A percentile compares a stretch with the other conserved stretches of the same genome.
Evolutionary conservation across 2,888 invertebrate species (phyloP).

Genomic region (Hydrotaea diabolus): DNA sequence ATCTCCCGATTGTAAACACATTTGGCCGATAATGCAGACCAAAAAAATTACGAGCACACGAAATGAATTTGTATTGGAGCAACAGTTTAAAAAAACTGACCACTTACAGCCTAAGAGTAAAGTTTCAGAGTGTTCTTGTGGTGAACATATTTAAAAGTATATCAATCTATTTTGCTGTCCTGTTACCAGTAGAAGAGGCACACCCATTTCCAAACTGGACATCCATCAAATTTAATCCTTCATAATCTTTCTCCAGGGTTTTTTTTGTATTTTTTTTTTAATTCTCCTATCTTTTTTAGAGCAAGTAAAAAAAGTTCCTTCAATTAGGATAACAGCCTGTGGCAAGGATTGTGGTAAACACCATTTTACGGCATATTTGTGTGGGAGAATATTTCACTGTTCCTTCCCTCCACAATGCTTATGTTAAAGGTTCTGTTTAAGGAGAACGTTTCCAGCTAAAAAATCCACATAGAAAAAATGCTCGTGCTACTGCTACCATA

Average conservation of each 20-base stretch:
- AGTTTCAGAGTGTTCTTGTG: too few species aligned
- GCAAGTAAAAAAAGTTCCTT: slow-evolving; percentile 46
- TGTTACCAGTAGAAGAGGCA: too few species aligned
- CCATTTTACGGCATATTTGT: slow-evolving; percentile 40
- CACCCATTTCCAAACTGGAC: too few species aligned
- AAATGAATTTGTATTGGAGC: too few species aligned
- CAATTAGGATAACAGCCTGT: slow-evolving; percentile 62
- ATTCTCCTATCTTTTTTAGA: background rate
- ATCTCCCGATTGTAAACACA: too few species aligned
- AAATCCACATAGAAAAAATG: background rate
- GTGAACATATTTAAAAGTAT: too few species aligned
- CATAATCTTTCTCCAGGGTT: slow-evolving; percentile 58
- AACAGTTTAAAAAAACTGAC: too few species aligned
- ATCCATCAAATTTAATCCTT: slow-evolving; percentile 2
- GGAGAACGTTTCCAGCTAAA: background rate
- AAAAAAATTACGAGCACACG: too few species aligned
- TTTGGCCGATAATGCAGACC: too few species aligned
- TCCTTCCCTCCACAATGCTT: background rate
- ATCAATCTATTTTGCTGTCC: too few species aligned
- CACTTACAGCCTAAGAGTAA: too few species aligned
- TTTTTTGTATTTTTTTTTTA: slow-evolving; percentile 4
- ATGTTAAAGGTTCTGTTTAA: background rate
- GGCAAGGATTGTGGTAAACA: slow-evolving; percentile 56
- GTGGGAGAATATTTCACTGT: slow-evolving; percentile 39
- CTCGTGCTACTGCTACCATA: background rate